Evolutionary conservation across 2,113 vertebrate genomes (phyloP).

Genomic region (Perca flavescens): DNA sequence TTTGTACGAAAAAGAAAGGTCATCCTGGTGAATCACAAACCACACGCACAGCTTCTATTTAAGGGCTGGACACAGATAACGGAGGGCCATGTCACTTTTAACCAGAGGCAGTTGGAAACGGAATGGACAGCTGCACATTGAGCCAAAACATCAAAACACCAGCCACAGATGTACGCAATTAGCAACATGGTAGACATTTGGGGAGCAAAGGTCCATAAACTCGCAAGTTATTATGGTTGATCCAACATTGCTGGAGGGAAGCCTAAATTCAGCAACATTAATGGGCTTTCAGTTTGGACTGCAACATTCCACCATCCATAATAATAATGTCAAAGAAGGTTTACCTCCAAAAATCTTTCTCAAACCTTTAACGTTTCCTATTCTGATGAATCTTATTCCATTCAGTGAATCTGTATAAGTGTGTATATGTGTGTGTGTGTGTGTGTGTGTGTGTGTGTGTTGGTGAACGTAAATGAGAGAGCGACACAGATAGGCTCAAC

Average conservation of each 20-base stretch:
- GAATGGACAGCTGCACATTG: slow-evolving; percentile 74
- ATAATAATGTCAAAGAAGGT: slow-evolving; percentile 13
- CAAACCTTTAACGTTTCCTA: slow-evolving; percentile 31
- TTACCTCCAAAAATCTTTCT: slow-evolving; percentile 18
- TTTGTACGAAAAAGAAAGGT: slow-evolving; percentile 7
- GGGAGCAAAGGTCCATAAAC: slow-evolving; percentile 81
- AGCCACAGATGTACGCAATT: slow-evolving; percentile 80
- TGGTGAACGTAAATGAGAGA: neutral
- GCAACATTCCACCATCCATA: slow-evolving; percentile 42
- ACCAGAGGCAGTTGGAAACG: slow-evolving; percentile 67
- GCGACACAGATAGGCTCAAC: slow-evolving; percentile 31
- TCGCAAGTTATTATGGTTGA: slow-evolving; percentile 74
- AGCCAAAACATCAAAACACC: slow-evolving; percentile 77
- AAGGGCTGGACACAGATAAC: slow-evolving; percentile 61
- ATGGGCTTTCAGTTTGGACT: slow-evolving; percentile 54
- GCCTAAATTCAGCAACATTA: slow-evolving; percentile 55
- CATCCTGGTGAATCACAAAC: slow-evolving; percentile 39
- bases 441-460: slow-evolving; percentile 26
- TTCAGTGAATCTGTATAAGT: neutral
- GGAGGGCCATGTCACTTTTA: slow-evolving; percentile 58
- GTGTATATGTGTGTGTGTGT: slow-evolving; percentile 11
- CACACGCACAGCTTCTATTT: slow-evolving; percentile 50
- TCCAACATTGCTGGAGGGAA: slow-evolving; percentile 73
- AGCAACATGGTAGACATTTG: slow-evolving; percentile 82
- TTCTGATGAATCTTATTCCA: slow-evolving; percentile 19